Evolutionary conservation across 2,113 vertebrate genomes (phyloP).

Genomic region (Ovibos moschatus): DNA sequence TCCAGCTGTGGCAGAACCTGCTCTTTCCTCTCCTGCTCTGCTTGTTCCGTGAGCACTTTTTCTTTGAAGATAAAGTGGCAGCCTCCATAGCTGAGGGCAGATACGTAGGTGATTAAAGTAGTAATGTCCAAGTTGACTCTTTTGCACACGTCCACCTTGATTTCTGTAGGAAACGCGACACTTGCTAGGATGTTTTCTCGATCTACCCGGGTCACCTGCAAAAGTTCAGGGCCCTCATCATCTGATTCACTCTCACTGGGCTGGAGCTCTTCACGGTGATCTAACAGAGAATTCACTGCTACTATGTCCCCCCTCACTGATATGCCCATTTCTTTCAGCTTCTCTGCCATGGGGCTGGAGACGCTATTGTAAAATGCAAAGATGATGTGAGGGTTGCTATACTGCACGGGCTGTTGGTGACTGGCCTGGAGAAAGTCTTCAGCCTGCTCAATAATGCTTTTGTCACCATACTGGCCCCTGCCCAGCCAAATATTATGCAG

Average conservation of each 20-base stretch:
- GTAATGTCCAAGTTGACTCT: slow-evolving; percentile 97
- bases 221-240: slow-evolving; percentile 76
- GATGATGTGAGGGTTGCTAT: slow-evolving; percentile 90
- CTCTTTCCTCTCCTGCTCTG: slow-evolving; percentile 89
- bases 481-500: slow-evolving; percentile 98
- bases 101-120: slow-evolving; percentile 94
- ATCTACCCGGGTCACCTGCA: slow-evolving; percentile 87
- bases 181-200: slow-evolving; percentile 87
- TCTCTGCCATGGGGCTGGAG: slow-evolving; percentile 92
- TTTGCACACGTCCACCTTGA: slow-evolving; percentile 88
- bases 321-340: slow-evolving; percentile 90
- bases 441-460: slow-evolving; percentile 91
- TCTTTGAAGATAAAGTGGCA: slow-evolving; percentile 93
- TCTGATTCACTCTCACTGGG: slow-evolving; percentile 77
- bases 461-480: slow-evolving; percentile 96
- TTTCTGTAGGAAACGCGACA: slow-evolving; percentile 89
- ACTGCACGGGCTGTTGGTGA: slow-evolving; percentile 92
- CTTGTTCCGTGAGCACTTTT: slow-evolving; percentile 95
- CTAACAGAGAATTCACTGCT: slow-evolving; percentile 84
- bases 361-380: slow-evolving; percentile 97
- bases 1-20: slow-evolving; percentile 90
- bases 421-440: slow-evolving; percentile 93
- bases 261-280: slow-evolving; percentile 62
- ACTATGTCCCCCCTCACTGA: slow-evolving; percentile 93
- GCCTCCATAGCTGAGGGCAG: slow-evolving; percentile 92